A percentile compares a stretch with the other conserved stretches of the same genome.
Conservation (phyloP, 2,888 invertebrate species). For the Trichopria drosophilae region DNA sequence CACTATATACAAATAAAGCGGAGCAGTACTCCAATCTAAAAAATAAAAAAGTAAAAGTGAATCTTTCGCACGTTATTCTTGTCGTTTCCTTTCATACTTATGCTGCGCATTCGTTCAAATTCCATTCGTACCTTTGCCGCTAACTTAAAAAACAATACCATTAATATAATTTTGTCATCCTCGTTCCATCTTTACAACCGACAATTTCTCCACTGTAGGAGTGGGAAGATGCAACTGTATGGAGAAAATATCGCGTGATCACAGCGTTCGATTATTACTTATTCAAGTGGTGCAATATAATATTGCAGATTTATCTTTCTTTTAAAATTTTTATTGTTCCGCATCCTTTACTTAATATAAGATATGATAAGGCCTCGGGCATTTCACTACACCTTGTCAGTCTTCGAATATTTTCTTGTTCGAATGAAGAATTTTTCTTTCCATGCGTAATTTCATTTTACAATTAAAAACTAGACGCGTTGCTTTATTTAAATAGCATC, state of each 20-base stretch:
- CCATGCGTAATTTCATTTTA: constrained; percentile 13
- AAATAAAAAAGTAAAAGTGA: constrained; percentile 32
- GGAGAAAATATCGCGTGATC: constrained; percentile 41
- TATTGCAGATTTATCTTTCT: constrained; percentile 32
- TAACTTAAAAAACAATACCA: constrained; percentile 27
- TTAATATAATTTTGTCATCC: constrained; percentile 31
- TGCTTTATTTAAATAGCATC: not conserved
- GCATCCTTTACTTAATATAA: constrained; percentile 48
- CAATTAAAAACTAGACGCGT: not conserved
- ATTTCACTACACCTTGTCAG: constrained; percentile 48
- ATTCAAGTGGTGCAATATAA: constrained; percentile 29
- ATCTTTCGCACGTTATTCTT: constrained; percentile 23
- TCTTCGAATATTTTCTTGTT: constrained; percentile 45
- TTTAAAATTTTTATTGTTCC: constrained; percentile 44
- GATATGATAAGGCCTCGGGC: constrained; percentile 55
- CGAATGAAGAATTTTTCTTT: constrained; percentile 9
- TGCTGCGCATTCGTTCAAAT: constrained; percentile 20
- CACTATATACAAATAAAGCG: constrained; percentile 55
- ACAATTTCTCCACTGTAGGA: constrained; percentile 27
- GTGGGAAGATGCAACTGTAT: constrained; percentile 26
- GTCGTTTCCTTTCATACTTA: constrained; percentile 17
- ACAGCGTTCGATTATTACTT: constrained; percentile 41
- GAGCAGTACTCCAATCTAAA: constrained; percentile 42
- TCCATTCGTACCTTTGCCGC: constrained; percentile 18
- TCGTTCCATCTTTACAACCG: constrained; percentile 17